These are phyloP conservation scores for Entomyzon cyanotis DNA, from an alignment of 2,113 vertebrate genomes.

Conservation along the genomic window DNA sequence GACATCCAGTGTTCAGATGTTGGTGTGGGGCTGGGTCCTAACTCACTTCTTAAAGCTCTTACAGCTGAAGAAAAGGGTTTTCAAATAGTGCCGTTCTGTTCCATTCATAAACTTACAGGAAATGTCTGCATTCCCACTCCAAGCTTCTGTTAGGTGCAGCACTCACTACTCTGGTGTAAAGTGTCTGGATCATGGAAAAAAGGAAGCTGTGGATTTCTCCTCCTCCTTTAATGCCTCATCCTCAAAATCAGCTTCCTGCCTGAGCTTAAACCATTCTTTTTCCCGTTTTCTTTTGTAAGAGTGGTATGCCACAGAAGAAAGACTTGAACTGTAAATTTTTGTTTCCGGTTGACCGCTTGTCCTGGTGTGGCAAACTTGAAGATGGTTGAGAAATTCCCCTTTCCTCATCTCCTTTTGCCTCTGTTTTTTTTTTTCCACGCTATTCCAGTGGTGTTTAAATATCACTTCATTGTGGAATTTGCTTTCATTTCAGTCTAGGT, in stretches of 20 bases:
- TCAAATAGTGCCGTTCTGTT: neutral
- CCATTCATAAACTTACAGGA: accelerated
- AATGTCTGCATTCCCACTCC: neutral
- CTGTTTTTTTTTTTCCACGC: neutral
- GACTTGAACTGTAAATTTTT: accelerated
- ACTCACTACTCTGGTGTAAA: neutral
- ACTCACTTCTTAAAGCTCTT: neutral
- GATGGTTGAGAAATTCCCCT: neutral
- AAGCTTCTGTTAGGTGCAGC: neutral
- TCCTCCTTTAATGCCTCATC: neutral
- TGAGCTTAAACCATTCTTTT: neutral
- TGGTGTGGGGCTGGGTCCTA: accelerated
- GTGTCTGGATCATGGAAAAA: neutral
- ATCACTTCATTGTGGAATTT: neutral
- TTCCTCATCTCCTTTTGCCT: neutral
- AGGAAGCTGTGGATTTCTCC: neutral
- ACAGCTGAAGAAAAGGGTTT: neutral
- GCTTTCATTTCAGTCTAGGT: neutral
- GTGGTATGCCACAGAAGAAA: neutral
- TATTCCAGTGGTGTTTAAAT: neutral
- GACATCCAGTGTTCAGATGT: accelerated
- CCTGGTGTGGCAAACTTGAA: neutral
- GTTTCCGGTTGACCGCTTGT: neutral
- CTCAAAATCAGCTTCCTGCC: neutral
- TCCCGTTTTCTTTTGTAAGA: neutral